Conservation (phyloP, 1,140 invertebrate species). For the Bombus breviceps region DNA sequence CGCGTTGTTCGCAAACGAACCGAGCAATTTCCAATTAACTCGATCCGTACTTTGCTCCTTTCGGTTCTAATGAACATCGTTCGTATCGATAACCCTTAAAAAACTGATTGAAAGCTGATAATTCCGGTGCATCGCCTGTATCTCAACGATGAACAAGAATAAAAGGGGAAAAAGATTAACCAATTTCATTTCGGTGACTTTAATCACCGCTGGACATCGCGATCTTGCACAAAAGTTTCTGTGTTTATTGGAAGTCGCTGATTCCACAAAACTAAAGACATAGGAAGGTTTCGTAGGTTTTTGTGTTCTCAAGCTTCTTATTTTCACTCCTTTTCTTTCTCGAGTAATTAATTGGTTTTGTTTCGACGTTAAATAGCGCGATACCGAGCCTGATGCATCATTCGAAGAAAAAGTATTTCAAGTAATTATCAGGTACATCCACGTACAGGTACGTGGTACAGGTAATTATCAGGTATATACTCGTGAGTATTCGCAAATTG, state of each 20-base stretch:
- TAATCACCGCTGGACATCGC: not conserved
- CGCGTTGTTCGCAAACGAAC: not conserved
- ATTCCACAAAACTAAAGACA: not conserved
- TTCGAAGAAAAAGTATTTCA: not conserved
- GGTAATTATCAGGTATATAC: not conserved
- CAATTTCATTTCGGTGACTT: conserved; percentile 1
- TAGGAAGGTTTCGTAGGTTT: not conserved
- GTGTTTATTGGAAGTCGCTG: conserved; percentile 17
- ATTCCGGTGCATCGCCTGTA: not conserved
- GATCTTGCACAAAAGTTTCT: not conserved
- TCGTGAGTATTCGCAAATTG: conserved; percentile 6
- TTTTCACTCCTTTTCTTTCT: not conserved
- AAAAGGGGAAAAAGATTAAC: not conserved
- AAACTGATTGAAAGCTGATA: conserved; percentile 16
- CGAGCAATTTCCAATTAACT: conserved; percentile 27
- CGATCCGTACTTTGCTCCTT: not conserved
- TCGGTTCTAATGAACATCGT: not conserved
- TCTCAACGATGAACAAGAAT: not conserved
- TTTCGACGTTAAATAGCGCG: not conserved
- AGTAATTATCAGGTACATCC: not conserved
- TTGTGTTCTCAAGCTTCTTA: not conserved
- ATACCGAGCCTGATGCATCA: not conserved
- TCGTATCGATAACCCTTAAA: not conserved
- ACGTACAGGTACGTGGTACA: too few species aligned
- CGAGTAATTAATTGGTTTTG: not conserved